phyloP scores from a whole-genome alignment of 2,113 vertebrate species.

The Stictonetta naevosa region DNA sequence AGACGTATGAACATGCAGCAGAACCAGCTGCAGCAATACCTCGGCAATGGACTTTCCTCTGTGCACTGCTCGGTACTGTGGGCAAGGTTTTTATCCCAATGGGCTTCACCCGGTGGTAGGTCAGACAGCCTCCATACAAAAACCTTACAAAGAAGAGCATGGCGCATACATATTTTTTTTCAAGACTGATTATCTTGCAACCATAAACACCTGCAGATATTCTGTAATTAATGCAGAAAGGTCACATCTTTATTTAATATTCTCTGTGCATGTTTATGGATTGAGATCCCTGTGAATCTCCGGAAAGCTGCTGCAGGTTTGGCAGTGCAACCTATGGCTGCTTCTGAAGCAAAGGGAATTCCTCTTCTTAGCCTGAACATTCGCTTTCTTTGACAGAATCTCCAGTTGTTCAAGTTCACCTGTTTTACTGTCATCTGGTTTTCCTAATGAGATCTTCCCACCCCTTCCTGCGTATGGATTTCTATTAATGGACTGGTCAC shows the following conservation, averaged over 20 bases:
- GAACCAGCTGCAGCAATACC: background rate
- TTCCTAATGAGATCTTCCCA: background rate
- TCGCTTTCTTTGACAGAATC: background rate
- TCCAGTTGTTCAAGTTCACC: rapidly evolving
- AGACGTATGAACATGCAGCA: background rate
- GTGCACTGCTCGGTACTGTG: background rate
- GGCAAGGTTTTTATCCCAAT: background rate
- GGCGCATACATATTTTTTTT: slow-evolving; percentile 28
- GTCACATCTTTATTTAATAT: background rate
- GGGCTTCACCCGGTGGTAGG: slow-evolving; percentile 6
- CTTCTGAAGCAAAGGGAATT: background rate
- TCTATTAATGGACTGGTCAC: background rate
- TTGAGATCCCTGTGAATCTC: background rate
- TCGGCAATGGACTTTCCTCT: background rate
- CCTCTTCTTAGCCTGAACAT: background rate
- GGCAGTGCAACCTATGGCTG: background rate
- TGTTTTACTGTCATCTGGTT: background rate
- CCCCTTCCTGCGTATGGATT: background rate
- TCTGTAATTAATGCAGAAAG: slow-evolving; percentile 13
- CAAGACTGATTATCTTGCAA: slow-evolving; percentile 41
- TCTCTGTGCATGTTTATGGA: background rate
- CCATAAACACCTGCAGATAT: slow-evolving; percentile 31
- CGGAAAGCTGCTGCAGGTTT: background rate
- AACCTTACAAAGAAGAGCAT: background rate
- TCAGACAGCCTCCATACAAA: slow-evolving; percentile 29